phyloP scores from a whole-genome alignment of 37 sponge, comb jelly and placozoan genomes.

The Beroe ovata region DNA sequence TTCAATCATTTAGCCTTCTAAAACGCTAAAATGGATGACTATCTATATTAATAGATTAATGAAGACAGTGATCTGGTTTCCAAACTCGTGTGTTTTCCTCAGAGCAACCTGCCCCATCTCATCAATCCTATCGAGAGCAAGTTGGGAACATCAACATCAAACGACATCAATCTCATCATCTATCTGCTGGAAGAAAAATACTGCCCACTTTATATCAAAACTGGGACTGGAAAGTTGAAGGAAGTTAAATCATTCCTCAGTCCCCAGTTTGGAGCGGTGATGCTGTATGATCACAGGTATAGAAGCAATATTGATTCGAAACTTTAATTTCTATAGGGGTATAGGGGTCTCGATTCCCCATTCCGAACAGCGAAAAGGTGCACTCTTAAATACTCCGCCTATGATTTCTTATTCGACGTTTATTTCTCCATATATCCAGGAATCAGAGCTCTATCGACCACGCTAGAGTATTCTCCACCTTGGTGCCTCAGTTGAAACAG shows the following conservation, averaged over 20 bases:
- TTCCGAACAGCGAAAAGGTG: too few relatives aligned
- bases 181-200: constrained; percentile 16
- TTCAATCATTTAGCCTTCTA: too few relatives aligned
- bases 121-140: constrained; percentile 55
- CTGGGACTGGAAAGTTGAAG: background rate
- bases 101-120: constrained; percentile 38
- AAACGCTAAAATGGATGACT: too few relatives aligned
- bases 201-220: constrained; percentile 29
- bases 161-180: constrained; percentile 56
- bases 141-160: constrained; percentile 50
- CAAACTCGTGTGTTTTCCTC: too few relatives aligned
- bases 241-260: background rate
- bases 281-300: constrained; percentile 27
- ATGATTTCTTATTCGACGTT: too few relatives aligned
- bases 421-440: too few relatives aligned
- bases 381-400: too few relatives aligned
- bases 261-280: constrained; percentile 46
- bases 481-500: constrained; percentile 41
- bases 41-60: too few relatives aligned
- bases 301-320: background rate
- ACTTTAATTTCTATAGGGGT: too few relatives aligned
- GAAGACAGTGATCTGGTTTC: too few relatives aligned
- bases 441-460: constrained; percentile 13
- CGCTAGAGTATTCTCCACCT: background rate
- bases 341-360: too few relatives aligned